These are phyloP conservation scores for Neomorphus geoffroyi DNA, from an alignment of 2,797 vertebrate genomes.

Conservation along the genomic window DNA sequence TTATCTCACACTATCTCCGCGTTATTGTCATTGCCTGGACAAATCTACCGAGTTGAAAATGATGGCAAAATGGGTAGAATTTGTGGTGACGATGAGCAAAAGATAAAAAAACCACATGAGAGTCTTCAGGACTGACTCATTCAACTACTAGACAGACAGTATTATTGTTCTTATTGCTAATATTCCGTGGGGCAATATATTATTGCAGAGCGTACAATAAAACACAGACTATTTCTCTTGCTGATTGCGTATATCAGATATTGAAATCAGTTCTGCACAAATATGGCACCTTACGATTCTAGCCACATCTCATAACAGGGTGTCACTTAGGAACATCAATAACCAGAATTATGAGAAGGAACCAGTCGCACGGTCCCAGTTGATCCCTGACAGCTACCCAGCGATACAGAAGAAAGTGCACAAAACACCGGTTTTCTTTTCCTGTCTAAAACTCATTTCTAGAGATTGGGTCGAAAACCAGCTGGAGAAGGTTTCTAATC, in stretches of 20 bases:
- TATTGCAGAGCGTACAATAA: background rate
- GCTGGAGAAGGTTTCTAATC: background rate
- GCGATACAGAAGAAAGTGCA: background rate
- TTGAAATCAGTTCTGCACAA: constrained; percentile 36
- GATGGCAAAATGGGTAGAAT: background rate
- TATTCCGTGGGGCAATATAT: background rate
- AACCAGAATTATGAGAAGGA: constrained; percentile 9
- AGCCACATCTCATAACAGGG: constrained; percentile 30
- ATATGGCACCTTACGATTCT: background rate
- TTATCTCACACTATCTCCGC: background rate
- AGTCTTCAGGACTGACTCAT: constrained; percentile 10
- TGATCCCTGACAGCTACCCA: background rate
- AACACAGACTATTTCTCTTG: constrained; percentile 17
- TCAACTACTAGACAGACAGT: background rate
- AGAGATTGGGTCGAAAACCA: background rate
- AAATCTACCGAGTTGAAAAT: background rate
- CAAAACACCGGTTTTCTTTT: background rate
- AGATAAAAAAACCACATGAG: background rate
- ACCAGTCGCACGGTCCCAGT: background rate
- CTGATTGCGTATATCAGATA: constrained; percentile 33
- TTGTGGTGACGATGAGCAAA: background rate
- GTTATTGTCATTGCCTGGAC: background rate
- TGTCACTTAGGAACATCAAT: constrained; percentile 40
- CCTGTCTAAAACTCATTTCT: background rate
- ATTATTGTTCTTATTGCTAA: constrained; percentile 38